Conservation (phyloP, 2,888 invertebrate genomes). For the Sycophila texana region DNA sequence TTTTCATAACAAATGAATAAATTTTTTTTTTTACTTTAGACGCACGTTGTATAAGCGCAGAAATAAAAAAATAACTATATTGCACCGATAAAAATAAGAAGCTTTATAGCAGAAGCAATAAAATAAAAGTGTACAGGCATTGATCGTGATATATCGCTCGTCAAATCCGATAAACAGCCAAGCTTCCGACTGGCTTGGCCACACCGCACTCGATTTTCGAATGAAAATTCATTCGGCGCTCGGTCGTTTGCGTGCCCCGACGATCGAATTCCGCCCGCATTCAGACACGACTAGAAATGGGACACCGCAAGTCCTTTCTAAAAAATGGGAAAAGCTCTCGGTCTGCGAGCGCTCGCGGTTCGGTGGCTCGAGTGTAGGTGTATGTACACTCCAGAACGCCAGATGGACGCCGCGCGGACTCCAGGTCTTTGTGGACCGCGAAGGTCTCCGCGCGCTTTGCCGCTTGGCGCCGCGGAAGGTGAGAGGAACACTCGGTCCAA, state of each 20-base stretch:
- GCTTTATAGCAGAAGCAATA: too few relatives aligned
- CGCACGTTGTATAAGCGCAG: too few relatives aligned
- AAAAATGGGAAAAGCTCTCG: slow-evolving; percentile 42
- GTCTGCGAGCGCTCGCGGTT: background rate
- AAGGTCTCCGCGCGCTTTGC: slow-evolving; percentile 40
- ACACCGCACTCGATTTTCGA: background rate
- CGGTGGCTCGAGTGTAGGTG: background rate
- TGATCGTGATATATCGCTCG: too few relatives aligned
- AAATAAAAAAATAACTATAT: too few relatives aligned
- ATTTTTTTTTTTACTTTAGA: too few relatives aligned
- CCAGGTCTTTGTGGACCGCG: slow-evolving; percentile 45
- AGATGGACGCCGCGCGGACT: slow-evolving; percentile 34
- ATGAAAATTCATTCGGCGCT: slow-evolving; percentile 38
- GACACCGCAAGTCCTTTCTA: slow-evolving; percentile 44
- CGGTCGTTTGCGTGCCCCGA: background rate
- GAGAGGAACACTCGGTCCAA: slow-evolving; percentile 35
- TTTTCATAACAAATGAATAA: too few relatives aligned
- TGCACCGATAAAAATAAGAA: too few relatives aligned
- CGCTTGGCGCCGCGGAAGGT: slow-evolving; percentile 26
- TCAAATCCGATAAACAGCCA: too few relatives aligned
- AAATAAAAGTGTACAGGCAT: too few relatives aligned
- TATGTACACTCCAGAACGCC: too few relatives aligned
- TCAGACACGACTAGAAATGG: background rate
- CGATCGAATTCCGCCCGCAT: background rate
- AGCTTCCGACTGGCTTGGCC: background rate